Evolutionary conservation across 1,140 invertebrate genomes (phyloP).

Genomic region (Stegodyphus mimosarum): DNA sequence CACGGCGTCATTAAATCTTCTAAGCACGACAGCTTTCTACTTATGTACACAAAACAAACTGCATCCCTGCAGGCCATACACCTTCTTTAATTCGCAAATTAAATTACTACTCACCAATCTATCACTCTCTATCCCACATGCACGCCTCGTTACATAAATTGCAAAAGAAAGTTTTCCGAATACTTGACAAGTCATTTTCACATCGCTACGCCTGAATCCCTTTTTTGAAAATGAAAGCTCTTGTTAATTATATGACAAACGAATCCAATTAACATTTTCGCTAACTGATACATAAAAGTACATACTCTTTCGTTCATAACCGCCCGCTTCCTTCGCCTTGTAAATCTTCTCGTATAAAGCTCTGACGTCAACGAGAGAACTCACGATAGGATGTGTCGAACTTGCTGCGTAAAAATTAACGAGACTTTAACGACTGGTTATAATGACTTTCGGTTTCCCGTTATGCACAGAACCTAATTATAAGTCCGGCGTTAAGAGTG

Average conservation of each 20-base stretch:
- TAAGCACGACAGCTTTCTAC: too few relatives aligned
- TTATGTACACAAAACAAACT: too few relatives aligned
- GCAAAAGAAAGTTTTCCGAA: too few relatives aligned
- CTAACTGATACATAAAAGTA: background rate
- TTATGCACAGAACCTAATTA: background rate
- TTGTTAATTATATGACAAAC: background rate
- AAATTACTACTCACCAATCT: too few relatives aligned
- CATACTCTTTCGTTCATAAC: background rate
- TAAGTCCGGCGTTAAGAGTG: background rate
- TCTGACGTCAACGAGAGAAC: background rate
- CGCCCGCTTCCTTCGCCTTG: background rate
- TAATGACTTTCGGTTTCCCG: constrained; percentile 23
- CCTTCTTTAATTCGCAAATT: too few relatives aligned
- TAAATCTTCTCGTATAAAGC: background rate
- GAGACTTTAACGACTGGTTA: constrained; percentile 50
- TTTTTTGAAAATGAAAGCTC: background rate
- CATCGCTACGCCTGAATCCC: too few relatives aligned
- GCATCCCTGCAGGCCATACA: too few relatives aligned
- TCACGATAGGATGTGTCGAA: constrained; percentile 11
- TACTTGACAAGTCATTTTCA: too few relatives aligned
- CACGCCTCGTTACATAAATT: too few relatives aligned
- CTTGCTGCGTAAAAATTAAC: constrained; percentile 46
- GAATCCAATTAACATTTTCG: constrained; percentile 6
- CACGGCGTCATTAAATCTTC: too few relatives aligned
- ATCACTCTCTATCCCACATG: too few relatives aligned